Base-by-base conservation (phyloP, 2,888 invertebrate species). In the Hyposoter didymator region DNA sequence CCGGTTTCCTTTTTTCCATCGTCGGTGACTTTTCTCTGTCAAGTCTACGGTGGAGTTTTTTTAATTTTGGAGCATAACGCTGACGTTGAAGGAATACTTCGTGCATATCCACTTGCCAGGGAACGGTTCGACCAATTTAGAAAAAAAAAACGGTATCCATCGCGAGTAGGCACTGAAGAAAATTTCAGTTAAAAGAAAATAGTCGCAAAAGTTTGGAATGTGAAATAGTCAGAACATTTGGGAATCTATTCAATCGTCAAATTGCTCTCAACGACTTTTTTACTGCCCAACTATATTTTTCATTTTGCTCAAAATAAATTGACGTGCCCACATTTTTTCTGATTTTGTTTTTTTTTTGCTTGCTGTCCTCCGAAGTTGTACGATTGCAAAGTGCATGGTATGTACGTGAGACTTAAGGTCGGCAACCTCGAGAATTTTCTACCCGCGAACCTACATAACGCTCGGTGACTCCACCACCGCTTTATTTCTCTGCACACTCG, bases 211-310 rank as follows among this genome's bases (percentile, higher is more conserved):
- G 22, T 55, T 12, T 55, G 3, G 55, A 8, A 55, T 22, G 14
- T 1, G 0, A 86, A 78, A 81, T 89, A 87, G 88, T 89, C 28
- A 85, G 85, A 88, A 86, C 88, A 88, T 89, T 89, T 88, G 85
- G 88, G 89, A 52, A 69, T 75, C 70, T 32, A 22, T 80, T 28
- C 52, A 75, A 89, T 89, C 89, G 90, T 89, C 89, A 91, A 89
- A 89, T 90, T 89, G 88, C 87, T 86, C 87, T 86, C 87, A 47
- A 49, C 84, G 78, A 64, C 47, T 59, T 28, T 85, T 87, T 87
- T 87, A 59, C 67, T 86, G 79, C 70, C 32, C 81, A 69, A 70
- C 81, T 74, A 55, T 84, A 75, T 72, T 69, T 66, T 55, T 59
- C 67, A 78, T 70, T 22, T n/a, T n/a, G 22, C 22, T 55, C 22